Percentiles rank a stretch among this genome's conserved stretches.
phyloP scores from a whole-genome alignment of 2,888 invertebrate genomes.

The Apantesis nais region DNA sequence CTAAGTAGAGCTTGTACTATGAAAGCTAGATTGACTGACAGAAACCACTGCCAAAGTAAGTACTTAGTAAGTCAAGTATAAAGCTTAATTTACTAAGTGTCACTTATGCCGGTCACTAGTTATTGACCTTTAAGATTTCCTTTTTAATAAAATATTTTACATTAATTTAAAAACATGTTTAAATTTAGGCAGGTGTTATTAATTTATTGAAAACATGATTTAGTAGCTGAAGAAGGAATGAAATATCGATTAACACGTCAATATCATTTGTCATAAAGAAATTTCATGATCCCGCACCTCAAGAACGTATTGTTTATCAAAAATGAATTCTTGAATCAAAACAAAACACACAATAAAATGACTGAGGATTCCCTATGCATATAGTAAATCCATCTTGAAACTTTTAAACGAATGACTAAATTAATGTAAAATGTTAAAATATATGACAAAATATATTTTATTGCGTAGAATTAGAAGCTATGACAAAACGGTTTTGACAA shows the following conservation, averaged over 20 bases:
- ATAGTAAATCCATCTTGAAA: too few species aligned
- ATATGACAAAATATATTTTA: too few species aligned
- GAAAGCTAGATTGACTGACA: too few species aligned
- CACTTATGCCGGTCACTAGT: neutral
- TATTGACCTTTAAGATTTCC: too few species aligned
- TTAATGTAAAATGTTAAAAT: neutral
- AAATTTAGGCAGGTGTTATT: neutral
- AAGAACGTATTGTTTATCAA: neutral
- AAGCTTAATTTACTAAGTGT: neutral
- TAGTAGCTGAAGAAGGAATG: too few species aligned
- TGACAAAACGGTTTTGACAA: neutral
- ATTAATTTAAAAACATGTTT: too few species aligned
- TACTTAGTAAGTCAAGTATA: neutral
- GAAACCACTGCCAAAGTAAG: too few species aligned
- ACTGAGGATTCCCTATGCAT: neutral
- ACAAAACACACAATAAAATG: neutral
- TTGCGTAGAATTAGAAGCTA: neutral
- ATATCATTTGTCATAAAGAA: neutral
- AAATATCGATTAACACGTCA: too few species aligned
- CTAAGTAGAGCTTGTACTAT: too few species aligned
- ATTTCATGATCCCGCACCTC: neutral
- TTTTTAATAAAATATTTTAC: too few species aligned
- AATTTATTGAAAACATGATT: too few species aligned
- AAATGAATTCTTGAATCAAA: neutral
- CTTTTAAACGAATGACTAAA: neutral